Conservation (phyloP, 2,797 vertebrate genomes). For the Pangasius krempfi region DNA sequence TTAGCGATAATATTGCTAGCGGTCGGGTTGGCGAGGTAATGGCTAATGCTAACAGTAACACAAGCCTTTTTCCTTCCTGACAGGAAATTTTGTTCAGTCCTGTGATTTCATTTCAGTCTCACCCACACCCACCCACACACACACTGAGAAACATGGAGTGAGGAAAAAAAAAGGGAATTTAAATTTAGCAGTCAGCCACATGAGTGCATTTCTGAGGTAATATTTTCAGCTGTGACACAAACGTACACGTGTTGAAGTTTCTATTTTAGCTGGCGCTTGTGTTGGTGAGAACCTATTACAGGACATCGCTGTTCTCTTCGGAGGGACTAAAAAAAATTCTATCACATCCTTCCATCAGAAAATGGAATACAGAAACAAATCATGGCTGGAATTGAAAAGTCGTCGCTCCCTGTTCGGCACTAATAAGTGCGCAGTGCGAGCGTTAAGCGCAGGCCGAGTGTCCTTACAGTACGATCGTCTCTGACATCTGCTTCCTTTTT, state of each 20-base stretch:
- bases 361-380: slow-evolving; percentile 99
- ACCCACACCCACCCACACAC: slow-evolving; percentile 66
- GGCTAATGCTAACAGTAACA: neutral
- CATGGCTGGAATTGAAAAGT: slow-evolving; percentile 99
- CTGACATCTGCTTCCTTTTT: slow-evolving; percentile 83
- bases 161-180: slow-evolving; percentile 73
- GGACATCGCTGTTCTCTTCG: slow-evolving; percentile 83
- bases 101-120: slow-evolving; percentile 38
- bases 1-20: neutral
- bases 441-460: slow-evolving; percentile 88
- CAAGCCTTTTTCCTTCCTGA: neutral
- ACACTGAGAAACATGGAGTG: slow-evolving; percentile 61
- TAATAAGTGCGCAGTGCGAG: slow-evolving; percentile 98
- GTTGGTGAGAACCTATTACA: slow-evolving; percentile 96
- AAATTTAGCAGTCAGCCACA: slow-evolving; percentile 87
- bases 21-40: neutral
- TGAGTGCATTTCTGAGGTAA: slow-evolving; percentile 99
- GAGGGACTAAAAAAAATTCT: slow-evolving; percentile 85
- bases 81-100: slow-evolving; percentile 38
- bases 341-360: slow-evolving; percentile 90
- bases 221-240: slow-evolving; percentile 96
- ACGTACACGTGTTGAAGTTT: slow-evolving; percentile 97
- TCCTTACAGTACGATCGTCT: slow-evolving; percentile 92
- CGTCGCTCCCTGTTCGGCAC: slow-evolving; percentile 93
- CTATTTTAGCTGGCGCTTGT: slow-evolving; percentile 97